phyloP scores from a whole-genome alignment of 2,888 invertebrate species.

The Entomobrya multifasciata region DNA sequence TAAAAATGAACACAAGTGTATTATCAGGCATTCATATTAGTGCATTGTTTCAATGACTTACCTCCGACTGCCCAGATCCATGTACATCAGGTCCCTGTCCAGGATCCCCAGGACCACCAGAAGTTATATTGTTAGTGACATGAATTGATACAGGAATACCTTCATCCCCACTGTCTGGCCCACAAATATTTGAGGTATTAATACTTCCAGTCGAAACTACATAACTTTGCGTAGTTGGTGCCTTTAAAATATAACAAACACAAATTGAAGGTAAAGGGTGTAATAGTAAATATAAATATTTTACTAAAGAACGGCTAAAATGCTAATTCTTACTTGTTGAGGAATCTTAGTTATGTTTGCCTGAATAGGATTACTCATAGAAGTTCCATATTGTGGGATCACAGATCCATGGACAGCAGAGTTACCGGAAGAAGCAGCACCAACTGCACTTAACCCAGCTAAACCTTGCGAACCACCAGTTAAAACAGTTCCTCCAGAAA shows the following conservation, averaged over 20 bases:
- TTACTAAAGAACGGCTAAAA: too few relatives aligned
- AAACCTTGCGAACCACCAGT: slow-evolving; percentile 43
- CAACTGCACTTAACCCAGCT: slow-evolving; percentile 51
- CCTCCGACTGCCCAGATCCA: slow-evolving; percentile 74
- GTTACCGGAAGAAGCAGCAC: neutral
- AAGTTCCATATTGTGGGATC: slow-evolving; percentile 27
- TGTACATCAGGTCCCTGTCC: slow-evolving; percentile 57
- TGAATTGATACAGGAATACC: slow-evolving; percentile 70
- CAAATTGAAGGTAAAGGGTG: too few relatives aligned
- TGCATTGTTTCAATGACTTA: slow-evolving; percentile 25
- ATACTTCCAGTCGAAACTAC: slow-evolving; percentile 62
- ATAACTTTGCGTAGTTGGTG: slow-evolving; percentile 61
- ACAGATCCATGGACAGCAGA: slow-evolving; percentile 27
- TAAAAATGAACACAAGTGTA: slow-evolving; percentile 18
- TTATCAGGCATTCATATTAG: neutral
- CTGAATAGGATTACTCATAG: slow-evolving; percentile 47
- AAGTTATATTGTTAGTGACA: slow-evolving; percentile 64
- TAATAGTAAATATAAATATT: too few relatives aligned
- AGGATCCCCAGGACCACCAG: slow-evolving; percentile 45
- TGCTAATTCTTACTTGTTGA: slow-evolving; percentile 42
- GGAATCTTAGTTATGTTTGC: slow-evolving; percentile 48
- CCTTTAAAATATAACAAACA: slow-evolving; percentile 49
- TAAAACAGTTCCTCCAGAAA: slow-evolving; percentile 48
- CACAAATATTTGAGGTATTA: slow-evolving; percentile 44
- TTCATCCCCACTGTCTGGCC: slow-evolving; percentile 72